A percentile compares a stretch with the other conserved stretches of the same genome.
These are phyloP conservation scores for Perognathus longimembris DNA, from an alignment of 2,113 vertebrate genomes.

Conservation along the genomic window DNA sequence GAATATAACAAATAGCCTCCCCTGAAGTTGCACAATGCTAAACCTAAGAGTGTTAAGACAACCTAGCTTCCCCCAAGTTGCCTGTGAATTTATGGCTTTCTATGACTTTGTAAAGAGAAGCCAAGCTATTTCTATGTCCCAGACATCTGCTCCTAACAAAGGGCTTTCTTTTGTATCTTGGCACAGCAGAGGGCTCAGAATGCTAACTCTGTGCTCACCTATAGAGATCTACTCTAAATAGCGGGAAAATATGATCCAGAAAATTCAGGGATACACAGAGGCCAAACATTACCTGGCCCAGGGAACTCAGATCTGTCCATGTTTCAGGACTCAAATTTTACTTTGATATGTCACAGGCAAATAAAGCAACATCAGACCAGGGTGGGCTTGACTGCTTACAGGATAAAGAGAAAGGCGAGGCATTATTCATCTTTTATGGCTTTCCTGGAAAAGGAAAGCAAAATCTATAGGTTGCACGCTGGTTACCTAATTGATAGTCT, in stretches of 20 bases:
- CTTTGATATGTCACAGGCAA: slow-evolving; percentile 41
- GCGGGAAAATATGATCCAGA: slow-evolving; percentile 46
- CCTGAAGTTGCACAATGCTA: slow-evolving; percentile 17
- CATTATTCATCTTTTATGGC: slow-evolving; percentile 29
- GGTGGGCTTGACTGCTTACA: not conserved
- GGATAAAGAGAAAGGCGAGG: not conserved
- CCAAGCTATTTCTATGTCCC: slow-evolving; percentile 20
- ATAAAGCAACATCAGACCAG: slow-evolving; percentile 23
- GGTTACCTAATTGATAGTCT: slow-evolving; percentile 58
- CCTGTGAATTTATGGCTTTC: slow-evolving; percentile 46
- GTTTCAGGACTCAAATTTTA: slow-evolving; percentile 49
- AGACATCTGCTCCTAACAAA: not conserved
- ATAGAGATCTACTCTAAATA: slow-evolving; percentile 17
- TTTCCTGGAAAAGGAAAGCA: slow-evolving; percentile 62
- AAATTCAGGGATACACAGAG: slow-evolving; percentile 19
- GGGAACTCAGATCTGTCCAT: not conserved
- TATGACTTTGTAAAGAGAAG: not conserved
- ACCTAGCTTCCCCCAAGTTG: not conserved
- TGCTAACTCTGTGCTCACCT: slow-evolving; percentile 15
- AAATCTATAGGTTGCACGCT: slow-evolving; percentile 39
- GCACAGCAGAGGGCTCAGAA: slow-evolving; percentile 38
- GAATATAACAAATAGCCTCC: slow-evolving; percentile 5
- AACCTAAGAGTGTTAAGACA: slow-evolving; percentile 17
- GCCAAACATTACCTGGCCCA: slow-evolving; percentile 23
- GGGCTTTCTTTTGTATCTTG: slow-evolving; percentile 44